phyloP scores from a whole-genome alignment of 2,113 vertebrate species.

The Colossoma macropomum region DNA sequence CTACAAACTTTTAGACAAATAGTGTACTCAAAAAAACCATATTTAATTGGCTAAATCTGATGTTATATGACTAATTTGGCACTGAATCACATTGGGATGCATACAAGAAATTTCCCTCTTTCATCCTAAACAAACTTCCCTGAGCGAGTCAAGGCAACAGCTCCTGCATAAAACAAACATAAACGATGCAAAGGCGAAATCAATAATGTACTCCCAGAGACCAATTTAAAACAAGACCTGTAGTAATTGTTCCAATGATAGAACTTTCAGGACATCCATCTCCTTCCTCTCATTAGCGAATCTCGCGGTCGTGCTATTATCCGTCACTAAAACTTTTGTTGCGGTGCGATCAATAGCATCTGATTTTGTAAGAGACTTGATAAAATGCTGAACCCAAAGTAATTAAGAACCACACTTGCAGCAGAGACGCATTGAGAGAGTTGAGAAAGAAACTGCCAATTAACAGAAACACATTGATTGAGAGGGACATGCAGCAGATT shows the following conservation, averaged over 20 bases:
- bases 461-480: constrained; percentile 2
- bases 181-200: not conserved
- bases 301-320: not conserved
- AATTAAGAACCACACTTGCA: constrained; percentile 17
- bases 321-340: not conserved
- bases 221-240: constrained; percentile 23
- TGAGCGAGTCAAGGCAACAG: not conserved
- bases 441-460: constrained; percentile 4
- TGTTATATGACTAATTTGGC: too few species aligned
- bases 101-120: not conserved
- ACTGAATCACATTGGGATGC: too few species aligned
- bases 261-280: constrained; percentile 9
- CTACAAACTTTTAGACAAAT: too few species aligned
- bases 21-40: too few species aligned
- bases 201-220: not conserved
- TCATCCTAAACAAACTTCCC: not conserved
- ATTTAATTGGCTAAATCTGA: too few species aligned
- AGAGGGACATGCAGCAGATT: not conserved
- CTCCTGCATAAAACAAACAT: constrained; percentile 2
- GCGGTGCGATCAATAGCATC: constrained; percentile 6
- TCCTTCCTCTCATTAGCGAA: not conserved
- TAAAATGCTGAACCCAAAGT: constrained; percentile 31
- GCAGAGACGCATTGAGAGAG: not conserved
- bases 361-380: constrained; percentile 16
- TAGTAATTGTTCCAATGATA: constrained; percentile 33